Base-by-base conservation (phyloP, 2,888 invertebrate genomes). In the Tiliacea citrago region DNA sequence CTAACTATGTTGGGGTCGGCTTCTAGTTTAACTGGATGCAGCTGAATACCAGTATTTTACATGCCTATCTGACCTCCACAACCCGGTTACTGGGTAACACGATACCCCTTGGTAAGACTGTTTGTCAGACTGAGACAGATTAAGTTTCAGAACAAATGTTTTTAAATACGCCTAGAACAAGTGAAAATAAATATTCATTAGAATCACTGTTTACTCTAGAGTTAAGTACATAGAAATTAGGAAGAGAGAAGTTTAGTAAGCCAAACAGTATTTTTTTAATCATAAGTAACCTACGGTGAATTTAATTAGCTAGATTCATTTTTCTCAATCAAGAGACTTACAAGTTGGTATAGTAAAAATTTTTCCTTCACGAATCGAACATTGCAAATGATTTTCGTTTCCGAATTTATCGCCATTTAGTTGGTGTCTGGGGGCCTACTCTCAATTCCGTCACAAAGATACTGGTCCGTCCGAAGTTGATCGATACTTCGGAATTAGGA, bases 331-430 rank as follows among this genome's bases (percentile, higher is more conserved):
- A 47, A 29, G 29, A 12, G 21, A 45, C 16, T 57, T 29, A 21
- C 6, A 49, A 35, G 21, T 18, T n/a, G 29, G 16, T 16, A 16
- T 47, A 16, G 6, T 62, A n/a, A n/a, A 57, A 62, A 8, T 29
- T 65, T 39, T 8, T 21, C 21, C 53, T 24, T 29, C 16, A 29
- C n/a, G 39, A 57, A 5, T 9, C 55, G 18, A 61, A 51, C 45
- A 35, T 65, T 51, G 16, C 12, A 42, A 68, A 77, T 68, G 21
- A 68, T 68, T 35, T 29, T 35, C 62, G 58, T 66, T 55, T 39
- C 7, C 10, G 10, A 60, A 73, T 68, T 53, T 49, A 73, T 61
- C 12, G 45, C 39, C 29, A 13, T 65, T 42, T 35, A 61, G 29
- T 66, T 39, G 42, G 55, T 69, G 45, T 39, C 16, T 39, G 35